A percentile compares a stretch with the other conserved stretches of the same genome.
phyloP scores from a whole-genome alignment of 2,797 vertebrate species.

The Sebastes iracundus region DNA sequence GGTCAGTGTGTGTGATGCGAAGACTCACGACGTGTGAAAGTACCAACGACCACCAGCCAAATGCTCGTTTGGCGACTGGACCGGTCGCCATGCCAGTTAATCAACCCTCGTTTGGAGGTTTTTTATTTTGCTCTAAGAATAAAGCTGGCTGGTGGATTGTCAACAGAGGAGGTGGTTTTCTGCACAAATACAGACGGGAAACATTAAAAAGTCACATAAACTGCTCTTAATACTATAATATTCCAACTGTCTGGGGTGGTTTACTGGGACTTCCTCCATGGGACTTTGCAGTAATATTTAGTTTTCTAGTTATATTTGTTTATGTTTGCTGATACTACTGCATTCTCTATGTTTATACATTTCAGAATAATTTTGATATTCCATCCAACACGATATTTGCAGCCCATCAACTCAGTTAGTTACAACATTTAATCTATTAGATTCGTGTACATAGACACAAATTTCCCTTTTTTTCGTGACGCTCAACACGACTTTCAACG shows the following conservation, averaged over 20 bases:
- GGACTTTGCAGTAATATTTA: not conserved
- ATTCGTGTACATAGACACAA: too few species aligned
- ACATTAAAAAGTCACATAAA: not conserved
- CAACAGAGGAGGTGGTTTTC: not conserved
- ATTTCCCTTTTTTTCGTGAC: too few species aligned
- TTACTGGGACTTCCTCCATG: not conserved
- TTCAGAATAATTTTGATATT: not conserved
- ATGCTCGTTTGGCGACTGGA: not conserved
- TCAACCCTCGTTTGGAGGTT: not conserved
- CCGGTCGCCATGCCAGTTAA: not conserved
- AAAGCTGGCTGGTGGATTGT: not conserved
- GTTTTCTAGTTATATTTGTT: not conserved
- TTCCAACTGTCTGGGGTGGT: not conserved
- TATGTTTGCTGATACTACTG: not conserved
- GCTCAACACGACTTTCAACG: too few species aligned
- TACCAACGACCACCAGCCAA: slow-evolving; percentile 1
- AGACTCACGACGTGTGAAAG: slow-evolving; percentile 17
- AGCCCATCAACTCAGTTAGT: not conserved
- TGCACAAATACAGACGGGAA: not conserved
- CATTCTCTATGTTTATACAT: not conserved
- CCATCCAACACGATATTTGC: not conserved
- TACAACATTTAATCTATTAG: too few species aligned
- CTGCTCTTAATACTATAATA: not conserved
- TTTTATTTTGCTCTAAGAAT: not conserved
- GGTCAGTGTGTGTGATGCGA: not conserved